Evolutionary conservation across 2,888 invertebrate species (phyloP).

Genomic region (Spatulosminthurus flaviceps): DNA sequence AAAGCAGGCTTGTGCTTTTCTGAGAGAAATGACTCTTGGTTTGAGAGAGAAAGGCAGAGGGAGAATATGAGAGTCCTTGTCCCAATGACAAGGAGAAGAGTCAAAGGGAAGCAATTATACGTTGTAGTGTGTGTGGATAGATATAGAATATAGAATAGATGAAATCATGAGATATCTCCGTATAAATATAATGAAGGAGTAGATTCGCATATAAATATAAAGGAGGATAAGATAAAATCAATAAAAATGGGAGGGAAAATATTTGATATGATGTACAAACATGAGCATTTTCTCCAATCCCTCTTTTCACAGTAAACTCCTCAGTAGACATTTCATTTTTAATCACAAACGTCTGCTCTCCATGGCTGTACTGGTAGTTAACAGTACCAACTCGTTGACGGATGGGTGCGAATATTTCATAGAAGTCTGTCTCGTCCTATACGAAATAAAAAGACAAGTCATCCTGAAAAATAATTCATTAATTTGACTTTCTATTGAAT

Average conservation of each 20-base stretch:
- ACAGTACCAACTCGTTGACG: conserved; percentile 43
- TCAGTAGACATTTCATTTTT: conserved; percentile 45
- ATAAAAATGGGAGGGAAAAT: neutral
- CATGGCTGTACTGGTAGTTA: conserved; percentile 32
- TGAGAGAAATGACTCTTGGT: too few relatives aligned
- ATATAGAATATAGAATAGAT: too few relatives aligned
- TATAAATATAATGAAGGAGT: neutral
- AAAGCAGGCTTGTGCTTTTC: too few relatives aligned
- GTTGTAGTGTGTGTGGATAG: too few relatives aligned
- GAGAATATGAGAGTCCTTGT: too few relatives aligned
- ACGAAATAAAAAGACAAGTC: neutral
- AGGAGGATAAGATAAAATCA: neutral
- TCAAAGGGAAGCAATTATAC: too few relatives aligned
- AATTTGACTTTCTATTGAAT: neutral
- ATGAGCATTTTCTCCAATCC: conserved; percentile 44
- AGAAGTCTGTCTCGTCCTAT: conserved; percentile 47
- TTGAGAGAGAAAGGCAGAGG: too few relatives aligned
- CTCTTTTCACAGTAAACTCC: conserved; percentile 38
- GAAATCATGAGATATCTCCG: too few relatives aligned
- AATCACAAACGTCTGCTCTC: conserved; percentile 47
- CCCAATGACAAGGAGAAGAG: too few relatives aligned
- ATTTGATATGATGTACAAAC: conserved; percentile 13
- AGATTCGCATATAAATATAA: neutral
- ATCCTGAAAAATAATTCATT: neutral
- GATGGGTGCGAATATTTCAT: conserved; percentile 40